Evolutionary conservation across 2,113 vertebrate genomes (phyloP).

Genomic region (Cephalopholis sonnerati): DNA sequence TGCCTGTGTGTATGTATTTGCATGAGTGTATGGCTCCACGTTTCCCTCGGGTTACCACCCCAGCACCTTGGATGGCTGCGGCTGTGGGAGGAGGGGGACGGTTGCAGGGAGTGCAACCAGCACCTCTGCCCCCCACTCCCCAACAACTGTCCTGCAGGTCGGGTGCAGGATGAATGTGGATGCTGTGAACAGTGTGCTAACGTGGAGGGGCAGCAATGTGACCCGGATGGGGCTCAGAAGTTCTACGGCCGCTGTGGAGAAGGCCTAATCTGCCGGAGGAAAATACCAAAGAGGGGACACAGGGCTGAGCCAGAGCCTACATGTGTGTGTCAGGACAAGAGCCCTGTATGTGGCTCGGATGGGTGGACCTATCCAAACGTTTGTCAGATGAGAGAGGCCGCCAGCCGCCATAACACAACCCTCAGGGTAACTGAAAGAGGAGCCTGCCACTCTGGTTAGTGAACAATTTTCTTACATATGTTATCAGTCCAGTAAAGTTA

Average conservation of each 20-base stretch:
- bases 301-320: conserved; percentile 54
- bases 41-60: conserved; percentile 5
- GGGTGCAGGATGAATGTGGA: conserved; percentile 35
- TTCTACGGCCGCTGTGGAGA: conserved; percentile 70
- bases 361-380: conserved; percentile 67
- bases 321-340: conserved; percentile 60
- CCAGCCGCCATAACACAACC: conserved; percentile 34
- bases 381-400: conserved; percentile 74
- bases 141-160: conserved; percentile 34
- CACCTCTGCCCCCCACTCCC: conserved; percentile 50
- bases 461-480: not conserved
- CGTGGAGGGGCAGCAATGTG: conserved; percentile 72
- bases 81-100: conserved; percentile 63
- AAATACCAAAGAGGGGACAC: conserved; percentile 14
- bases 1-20: conserved; percentile 29
- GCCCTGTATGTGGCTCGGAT: conserved; percentile 74
- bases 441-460: conserved; percentile 58
- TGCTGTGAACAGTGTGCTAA: conserved; percentile 76
- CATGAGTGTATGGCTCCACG: not conserved
- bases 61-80: conserved; percentile 58
- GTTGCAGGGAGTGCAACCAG: conserved; percentile 43
- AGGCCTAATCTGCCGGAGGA: conserved; percentile 56
- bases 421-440: conserved; percentile 34
- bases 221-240: conserved; percentile 67
- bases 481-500: conserved; percentile 5